Conservation (phyloP, 2,797 vertebrate species). For the Anguilla obscura region DNA sequence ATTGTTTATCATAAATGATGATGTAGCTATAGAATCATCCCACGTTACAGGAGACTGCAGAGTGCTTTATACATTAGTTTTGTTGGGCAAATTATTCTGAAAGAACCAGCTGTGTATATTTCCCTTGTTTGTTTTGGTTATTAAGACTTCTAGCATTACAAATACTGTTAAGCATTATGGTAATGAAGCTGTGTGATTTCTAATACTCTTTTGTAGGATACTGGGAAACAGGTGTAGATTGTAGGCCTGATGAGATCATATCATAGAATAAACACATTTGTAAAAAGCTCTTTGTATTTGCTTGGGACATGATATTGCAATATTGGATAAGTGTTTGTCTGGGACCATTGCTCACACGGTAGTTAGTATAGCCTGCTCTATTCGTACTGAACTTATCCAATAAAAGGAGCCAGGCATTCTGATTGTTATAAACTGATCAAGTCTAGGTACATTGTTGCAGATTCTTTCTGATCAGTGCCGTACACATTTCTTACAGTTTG, state of each 20-base stretch:
- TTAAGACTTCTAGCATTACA: neutral
- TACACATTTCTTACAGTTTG: neutral
- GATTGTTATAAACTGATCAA: neutral
- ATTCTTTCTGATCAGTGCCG: neutral
- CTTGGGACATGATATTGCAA: neutral
- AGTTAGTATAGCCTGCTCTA: neutral
- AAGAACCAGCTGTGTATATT: neutral
- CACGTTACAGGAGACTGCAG: neutral
- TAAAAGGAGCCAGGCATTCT: neutral
- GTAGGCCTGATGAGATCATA: neutral
- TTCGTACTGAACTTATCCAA: neutral
- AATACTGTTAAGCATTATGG: neutral
- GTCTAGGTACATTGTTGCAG: neutral
- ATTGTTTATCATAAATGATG: neutral
- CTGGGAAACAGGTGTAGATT: neutral
- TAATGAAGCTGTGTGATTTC: neutral
- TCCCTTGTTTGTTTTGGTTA: neutral
- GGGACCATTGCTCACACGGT: neutral
- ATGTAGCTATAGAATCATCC: neutral
- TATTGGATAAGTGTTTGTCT: conserved; percentile 1
- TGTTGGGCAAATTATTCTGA: neutral
- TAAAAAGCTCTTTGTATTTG: conserved; percentile 3
- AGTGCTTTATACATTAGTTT: neutral
- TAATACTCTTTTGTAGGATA: neutral
- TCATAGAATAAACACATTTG: neutral